Percentiles rank a stretch among this genome's conserved stretches.
Conservation (phyloP, 2,113 vertebrate genomes). For the zebrafish (Danio rerio) region DNA sequence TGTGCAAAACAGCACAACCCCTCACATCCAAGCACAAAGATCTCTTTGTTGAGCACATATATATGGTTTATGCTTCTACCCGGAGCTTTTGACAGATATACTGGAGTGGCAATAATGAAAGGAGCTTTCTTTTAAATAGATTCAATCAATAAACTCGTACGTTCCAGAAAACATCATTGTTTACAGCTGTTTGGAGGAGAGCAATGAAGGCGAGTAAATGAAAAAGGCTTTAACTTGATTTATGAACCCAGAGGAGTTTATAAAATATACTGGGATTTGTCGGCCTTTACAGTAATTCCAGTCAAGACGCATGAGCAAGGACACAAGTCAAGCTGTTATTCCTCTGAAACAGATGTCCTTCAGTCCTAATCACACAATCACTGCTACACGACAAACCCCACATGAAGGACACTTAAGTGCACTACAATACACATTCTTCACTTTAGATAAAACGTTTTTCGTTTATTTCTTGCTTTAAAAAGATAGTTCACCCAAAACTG, state of each 20-base stretch:
- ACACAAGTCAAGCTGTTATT: background rate
- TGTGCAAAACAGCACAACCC: background rate
- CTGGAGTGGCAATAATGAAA: conserved; percentile 27
- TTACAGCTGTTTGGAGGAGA: conserved; percentile 30
- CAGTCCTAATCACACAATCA: background rate
- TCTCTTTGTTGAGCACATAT: background rate
- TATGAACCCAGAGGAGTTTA: conserved; percentile 38
- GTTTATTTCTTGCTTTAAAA: background rate
- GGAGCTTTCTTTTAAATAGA: conserved; percentile 34
- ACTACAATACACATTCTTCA: background rate
- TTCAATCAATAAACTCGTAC: conserved; percentile 47
- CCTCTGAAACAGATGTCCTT: conserved; percentile 18
- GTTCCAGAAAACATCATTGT: conserved; percentile 30
- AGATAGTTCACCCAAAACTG: too few species aligned
- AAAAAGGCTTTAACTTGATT: conserved; percentile 49
- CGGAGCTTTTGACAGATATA: conserved; percentile 15
- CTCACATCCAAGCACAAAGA: background rate
- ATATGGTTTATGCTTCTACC: conserved; percentile 7
- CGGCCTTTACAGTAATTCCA: conserved; percentile 11
- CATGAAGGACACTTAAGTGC: background rate
- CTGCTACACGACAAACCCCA: background rate
- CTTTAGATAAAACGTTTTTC: background rate
- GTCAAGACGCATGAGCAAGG: background rate
- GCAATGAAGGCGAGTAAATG: conserved; percentile 41
- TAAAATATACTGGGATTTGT: background rate